A percentile compares a stretch with the other conserved stretches of the same genome.
Evolutionary conservation across 2,888 invertebrate genomes (phyloP).

Genomic region (Crossocerus cetratus): DNA sequence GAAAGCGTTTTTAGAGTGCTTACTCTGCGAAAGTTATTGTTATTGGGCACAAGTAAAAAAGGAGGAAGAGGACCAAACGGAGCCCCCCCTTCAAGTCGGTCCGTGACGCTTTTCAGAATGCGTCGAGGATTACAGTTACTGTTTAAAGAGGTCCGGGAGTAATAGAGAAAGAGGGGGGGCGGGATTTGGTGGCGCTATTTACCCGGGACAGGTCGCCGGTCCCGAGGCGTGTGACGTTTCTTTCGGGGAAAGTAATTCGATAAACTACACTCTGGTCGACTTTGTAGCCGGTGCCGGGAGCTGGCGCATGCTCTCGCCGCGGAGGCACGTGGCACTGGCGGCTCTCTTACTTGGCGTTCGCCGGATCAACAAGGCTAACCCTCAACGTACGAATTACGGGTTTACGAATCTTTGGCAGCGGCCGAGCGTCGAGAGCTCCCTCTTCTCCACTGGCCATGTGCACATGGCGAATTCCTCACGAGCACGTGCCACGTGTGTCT

Average conservation of each 20-base stretch:
- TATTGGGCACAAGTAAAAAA: constrained; percentile 29
- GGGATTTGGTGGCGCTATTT: no score
- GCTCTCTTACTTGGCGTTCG: constrained; percentile 63
- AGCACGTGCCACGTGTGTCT: constrained; percentile 55
- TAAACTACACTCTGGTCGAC: constrained; percentile 5
- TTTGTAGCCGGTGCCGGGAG: background rate
- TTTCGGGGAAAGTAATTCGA: background rate
- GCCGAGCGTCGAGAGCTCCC: constrained; percentile 35
- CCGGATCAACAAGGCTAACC: constrained; percentile 66
- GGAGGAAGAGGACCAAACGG: constrained; percentile 6
- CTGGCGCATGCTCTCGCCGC: constrained; percentile 29
- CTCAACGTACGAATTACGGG: constrained; percentile 62
- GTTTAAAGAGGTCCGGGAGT: background rate
- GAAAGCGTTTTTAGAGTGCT: constrained; percentile 29
- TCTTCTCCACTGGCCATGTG: constrained; percentile 63
- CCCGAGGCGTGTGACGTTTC: background rate
- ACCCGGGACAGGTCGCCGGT: no score
- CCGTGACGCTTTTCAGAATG: background rate
- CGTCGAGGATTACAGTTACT: background rate
- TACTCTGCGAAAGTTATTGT: constrained; percentile 45
- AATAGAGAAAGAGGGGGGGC: background rate
- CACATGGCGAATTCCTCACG: constrained; percentile 51
- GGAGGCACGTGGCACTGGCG: constrained; percentile 51
- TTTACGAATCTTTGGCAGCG: constrained; percentile 69
- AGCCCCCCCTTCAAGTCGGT: no score